Base-by-base conservation (phyloP, 1,140 invertebrate genomes). In the Zelostemma sp. region DNA sequence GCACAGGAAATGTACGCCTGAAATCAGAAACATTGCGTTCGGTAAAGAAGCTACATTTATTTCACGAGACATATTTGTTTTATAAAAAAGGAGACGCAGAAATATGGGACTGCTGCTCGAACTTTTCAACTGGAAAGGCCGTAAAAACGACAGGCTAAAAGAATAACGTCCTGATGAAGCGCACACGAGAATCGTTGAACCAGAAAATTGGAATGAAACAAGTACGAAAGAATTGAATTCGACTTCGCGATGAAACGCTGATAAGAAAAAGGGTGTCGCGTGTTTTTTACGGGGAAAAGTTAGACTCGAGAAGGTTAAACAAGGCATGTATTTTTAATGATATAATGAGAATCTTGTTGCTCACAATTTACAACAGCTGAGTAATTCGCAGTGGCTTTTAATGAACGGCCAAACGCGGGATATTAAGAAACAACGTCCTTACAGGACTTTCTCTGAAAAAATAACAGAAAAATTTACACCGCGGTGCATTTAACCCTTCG, bases 1-100 rank as follows among this genome's bases (percentile, higher is more conserved):
- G 94, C 92, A 80, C 97, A 99, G 0, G 93, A 95, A 6, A 98
- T 93, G 84, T 95, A 98, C 0, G 95, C 95, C 92, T 97, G 86
- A 12, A 89, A 89, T 77, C 76, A 62, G 48, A 41, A 73, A 41
- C n/a, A n/a, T n/a, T n/a, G n/a, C n/a, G n/a, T n/a, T n/a, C n/a
- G n/a, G n/a, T n/a, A n/a, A n/a, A n/a, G n/a, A n/a, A n/a, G n/a
- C n/a, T n/a, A n/a, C n/a, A n/a, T n/a, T n/a, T n/a, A n/a, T n/a
- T n/a, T n/a, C n/a, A n/a, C n/a, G n/a, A n/a, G n/a, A 28, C 25
- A 28, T 28, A 28, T 28, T 28, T 28, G 8, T 28, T 28, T 28
- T 28, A 4, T 28, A 28, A 47, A 45, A 46, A 49, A 63, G 54
- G 49, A 21, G 45, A 17, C 18, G 12, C 33, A 17, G 14, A 49